Evolutionary conservation across 2,888 invertebrate genomes (phyloP).

Genomic region (Lepas anatifera): DNA sequence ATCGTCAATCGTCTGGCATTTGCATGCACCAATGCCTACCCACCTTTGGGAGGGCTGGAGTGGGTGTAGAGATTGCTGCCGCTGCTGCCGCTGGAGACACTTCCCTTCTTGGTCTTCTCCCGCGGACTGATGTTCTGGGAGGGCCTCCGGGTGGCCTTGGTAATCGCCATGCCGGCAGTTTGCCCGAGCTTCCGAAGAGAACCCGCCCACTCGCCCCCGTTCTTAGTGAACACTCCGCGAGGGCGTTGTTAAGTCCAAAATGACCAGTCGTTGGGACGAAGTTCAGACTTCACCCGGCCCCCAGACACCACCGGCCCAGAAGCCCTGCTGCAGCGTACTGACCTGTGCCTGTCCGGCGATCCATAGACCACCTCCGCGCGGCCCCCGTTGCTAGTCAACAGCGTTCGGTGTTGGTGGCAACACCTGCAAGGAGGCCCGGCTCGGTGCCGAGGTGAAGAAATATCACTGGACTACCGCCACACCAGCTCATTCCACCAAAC

Average conservation of each 20-base stretch:
- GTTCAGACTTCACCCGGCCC: too few relatives aligned
- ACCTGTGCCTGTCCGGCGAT: neutral
- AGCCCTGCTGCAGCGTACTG: too few relatives aligned
- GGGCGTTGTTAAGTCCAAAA: too few relatives aligned
- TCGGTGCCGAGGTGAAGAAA: neutral
- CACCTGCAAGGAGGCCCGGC: neutral
- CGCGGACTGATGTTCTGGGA: slow-evolving; percentile 3
- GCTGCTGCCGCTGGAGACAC: neutral
- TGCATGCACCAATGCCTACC: too few relatives aligned
- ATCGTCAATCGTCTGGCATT: too few relatives aligned
- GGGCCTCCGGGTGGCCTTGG: neutral
- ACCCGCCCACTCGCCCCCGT: too few relatives aligned
- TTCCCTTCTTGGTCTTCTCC: slow-evolving; percentile 37
- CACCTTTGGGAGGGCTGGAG: slow-evolving; percentile 51
- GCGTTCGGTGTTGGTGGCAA: slow-evolving; percentile 4
- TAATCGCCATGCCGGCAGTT: neutral
- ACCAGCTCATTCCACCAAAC: too few relatives aligned
- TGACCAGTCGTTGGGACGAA: too few relatives aligned
- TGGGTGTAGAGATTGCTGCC: slow-evolving; percentile 41
- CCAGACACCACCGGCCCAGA: too few relatives aligned
- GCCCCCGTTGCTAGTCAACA: slow-evolving; percentile 8
- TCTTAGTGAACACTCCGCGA: too few relatives aligned
- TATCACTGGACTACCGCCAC: too few relatives aligned
- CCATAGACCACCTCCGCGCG: slow-evolving; percentile 2
- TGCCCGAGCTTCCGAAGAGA: neutral